Percentiles rank a stretch among this genome's conserved stretches.
Evolutionary conservation across 2,888 invertebrate species (phyloP).

Genomic region (Incurvaria masculella): DNA sequence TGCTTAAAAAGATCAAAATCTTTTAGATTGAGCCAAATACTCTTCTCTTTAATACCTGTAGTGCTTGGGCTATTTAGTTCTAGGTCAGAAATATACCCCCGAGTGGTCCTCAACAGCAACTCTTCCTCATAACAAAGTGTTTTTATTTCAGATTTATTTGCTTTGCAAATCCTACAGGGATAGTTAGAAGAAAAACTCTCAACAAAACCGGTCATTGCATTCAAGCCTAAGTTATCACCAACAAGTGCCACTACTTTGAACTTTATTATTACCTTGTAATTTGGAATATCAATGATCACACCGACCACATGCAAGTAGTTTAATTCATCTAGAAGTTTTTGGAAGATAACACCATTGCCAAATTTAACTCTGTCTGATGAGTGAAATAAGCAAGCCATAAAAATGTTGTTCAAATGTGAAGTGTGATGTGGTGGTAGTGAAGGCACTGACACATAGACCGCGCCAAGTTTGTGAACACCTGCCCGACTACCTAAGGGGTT

Average conservation of each 20-base stretch:
- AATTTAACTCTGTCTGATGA: slow-evolving; percentile 6
- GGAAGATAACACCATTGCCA: slow-evolving; percentile 7
- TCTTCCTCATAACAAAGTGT: slow-evolving; percentile 8
- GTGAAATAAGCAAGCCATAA: slow-evolving; percentile 1
- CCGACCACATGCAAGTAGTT: slow-evolving; percentile 1
- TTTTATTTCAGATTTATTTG: slow-evolving; percentile 8
- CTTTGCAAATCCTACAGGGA: slow-evolving; percentile 16
- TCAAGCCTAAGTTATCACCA: slow-evolving; percentile 14
- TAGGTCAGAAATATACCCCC: not conserved
- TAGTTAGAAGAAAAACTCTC: slow-evolving; percentile 11
- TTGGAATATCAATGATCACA: not conserved
- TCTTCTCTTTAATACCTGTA: slow-evolving; percentile 13
- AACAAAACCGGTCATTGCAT: slow-evolving; percentile 12
- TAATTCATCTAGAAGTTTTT: slow-evolving; percentile 4
- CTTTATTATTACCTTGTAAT: slow-evolving; percentile 3
- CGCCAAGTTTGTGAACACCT: too few species aligned
- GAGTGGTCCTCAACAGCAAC: not conserved
- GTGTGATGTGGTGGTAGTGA: too few species aligned
- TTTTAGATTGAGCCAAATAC: slow-evolving; percentile 9
- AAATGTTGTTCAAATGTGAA: too few species aligned
- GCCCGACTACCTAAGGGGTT: too few species aligned
- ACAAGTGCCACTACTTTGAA: slow-evolving; percentile 8
- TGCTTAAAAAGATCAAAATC: slow-evolving; percentile 11
- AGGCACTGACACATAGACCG: too few species aligned
- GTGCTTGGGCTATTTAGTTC: not conserved